Base-by-base conservation (phyloP, 2,113 vertebrate genomes). In the Odobenus rosmarus region DNA sequence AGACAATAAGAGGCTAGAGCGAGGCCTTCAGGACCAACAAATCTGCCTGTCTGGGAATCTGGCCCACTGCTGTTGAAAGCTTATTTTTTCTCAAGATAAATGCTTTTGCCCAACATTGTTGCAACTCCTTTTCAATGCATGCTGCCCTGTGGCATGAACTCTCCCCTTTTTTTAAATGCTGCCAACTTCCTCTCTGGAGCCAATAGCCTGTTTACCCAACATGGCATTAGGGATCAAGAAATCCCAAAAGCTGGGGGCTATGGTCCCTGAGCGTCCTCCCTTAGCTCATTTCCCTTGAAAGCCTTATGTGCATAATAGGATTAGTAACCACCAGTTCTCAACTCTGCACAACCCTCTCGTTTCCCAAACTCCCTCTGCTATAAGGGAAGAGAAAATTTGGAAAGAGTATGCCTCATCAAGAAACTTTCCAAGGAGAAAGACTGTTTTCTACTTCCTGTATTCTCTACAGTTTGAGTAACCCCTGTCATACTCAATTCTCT, bases 61-160 rank as follows among this genome's bases (percentile, higher is more conserved):
- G 83, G 74, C 77, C 90, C 62, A 76, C 24, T 96, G 72, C 51
- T 93, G 80, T 84, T 85, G 80, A 97, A 97, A 95, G 86, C 69
- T n/a, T 53, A 86, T 67, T 97, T 95, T 95, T 97, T 94, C 88
- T 93, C 74, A 83, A 93, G 61, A 97, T 49, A 89, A 97, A 82
- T 84, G 24, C 69, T 94, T 98, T 97, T 98, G 88, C 92, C 92
- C 96, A 92, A 93, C 23, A 69, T 64, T 93, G 24, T 89, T 94
- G 90, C 76, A 97, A 96, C 76, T 92, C 59, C 87, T 83, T 59
- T 95, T 55, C 42, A 93, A 39, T 18, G n/a, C 64, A 81, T 0
- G 11, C 15, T 90, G 76, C 76, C 87, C 92, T 96, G 4, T 74
- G 86, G 24, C 93, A 95, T 85, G 61, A 74, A 93, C 93, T 95